phyloP scores from a whole-genome alignment of 2,797 vertebrate species.

The Cryptoprocta ferox region DNA sequence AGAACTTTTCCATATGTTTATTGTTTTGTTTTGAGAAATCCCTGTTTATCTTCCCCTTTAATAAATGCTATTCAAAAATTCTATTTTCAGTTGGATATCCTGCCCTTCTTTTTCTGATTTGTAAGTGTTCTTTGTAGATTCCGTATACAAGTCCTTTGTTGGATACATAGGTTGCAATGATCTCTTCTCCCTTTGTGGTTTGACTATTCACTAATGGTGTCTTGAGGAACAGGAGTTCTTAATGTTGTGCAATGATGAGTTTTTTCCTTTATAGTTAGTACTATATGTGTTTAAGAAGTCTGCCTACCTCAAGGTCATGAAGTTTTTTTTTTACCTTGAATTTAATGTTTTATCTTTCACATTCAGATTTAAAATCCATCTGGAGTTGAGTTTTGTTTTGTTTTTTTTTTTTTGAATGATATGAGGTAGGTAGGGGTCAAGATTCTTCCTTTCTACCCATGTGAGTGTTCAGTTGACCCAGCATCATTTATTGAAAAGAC shows the following conservation, averaged over 20 bases:
- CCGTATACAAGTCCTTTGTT: background rate
- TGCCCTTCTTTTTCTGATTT: background rate
- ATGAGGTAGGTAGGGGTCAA: background rate
- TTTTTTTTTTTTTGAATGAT: background rate
- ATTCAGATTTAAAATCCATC: constrained; percentile 8
- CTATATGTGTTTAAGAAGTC: background rate
- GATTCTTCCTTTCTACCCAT: background rate
- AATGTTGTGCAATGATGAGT: background rate
- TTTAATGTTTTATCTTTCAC: constrained; percentile 19
- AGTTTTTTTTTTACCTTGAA: background rate
- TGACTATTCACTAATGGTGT: background rate
- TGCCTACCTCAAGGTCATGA: background rate
- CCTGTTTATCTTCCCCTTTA: background rate
- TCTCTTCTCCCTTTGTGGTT: background rate
- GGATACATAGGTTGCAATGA: background rate
- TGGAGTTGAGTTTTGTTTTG: background rate
- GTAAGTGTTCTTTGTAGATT: background rate
- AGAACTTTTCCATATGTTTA: background rate
- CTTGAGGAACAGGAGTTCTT: background rate
- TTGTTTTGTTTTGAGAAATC: constrained; percentile 1
- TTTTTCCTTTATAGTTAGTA: background rate
- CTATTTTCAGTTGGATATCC: background rate
- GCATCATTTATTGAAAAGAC: background rate
- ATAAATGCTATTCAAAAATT: constrained; percentile 20
- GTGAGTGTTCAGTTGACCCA: background rate